A percentile compares a stretch with the other conserved stretches of the same genome.
Evolutionary conservation across 2,888 invertebrate genomes (phyloP).

Genomic region (Scaptomyza parva): DNA sequence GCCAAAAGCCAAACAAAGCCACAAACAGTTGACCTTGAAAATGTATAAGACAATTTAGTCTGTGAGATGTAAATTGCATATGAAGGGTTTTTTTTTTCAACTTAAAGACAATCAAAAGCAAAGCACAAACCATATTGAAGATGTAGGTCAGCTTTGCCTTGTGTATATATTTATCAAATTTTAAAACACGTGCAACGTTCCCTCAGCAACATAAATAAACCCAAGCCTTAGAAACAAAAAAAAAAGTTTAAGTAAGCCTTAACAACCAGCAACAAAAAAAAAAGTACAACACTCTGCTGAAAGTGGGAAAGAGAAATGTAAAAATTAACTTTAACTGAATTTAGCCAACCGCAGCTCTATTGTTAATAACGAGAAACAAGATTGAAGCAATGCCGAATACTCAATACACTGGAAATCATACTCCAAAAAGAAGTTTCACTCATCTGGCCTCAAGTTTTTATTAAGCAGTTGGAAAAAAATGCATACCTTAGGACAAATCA

Average conservation of each 20-base stretch:
- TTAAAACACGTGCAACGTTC: not conserved
- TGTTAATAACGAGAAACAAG: not conserved
- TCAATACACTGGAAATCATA: not conserved
- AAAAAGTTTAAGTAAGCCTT: not conserved
- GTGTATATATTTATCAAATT: not conserved
- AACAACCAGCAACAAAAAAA: not conserved
- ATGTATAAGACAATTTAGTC: conserved; percentile 19
- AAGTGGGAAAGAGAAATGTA: not conserved
- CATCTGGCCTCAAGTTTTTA: not conserved
- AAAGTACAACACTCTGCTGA: not conserved
- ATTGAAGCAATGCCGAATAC: not conserved
- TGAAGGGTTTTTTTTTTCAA: conserved; percentile 1
- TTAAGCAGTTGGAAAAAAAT: not conserved
- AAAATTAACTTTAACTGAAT: conserved; percentile 30
- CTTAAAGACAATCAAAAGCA: not conserved
- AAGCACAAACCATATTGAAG: not conserved
- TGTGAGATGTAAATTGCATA: conserved; percentile 15
- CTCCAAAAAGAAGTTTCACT: not conserved
- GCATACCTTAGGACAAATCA: too few species aligned
- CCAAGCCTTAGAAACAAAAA: not conserved
- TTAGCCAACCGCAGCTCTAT: not conserved
- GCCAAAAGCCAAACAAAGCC: conserved; percentile 50
- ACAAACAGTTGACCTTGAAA: conserved; percentile 64
- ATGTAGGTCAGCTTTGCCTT: not conserved
- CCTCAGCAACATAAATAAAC: not conserved